Base-by-base conservation (phyloP, 2,888 invertebrate genomes). In the Eristalinus aeneus region DNA sequence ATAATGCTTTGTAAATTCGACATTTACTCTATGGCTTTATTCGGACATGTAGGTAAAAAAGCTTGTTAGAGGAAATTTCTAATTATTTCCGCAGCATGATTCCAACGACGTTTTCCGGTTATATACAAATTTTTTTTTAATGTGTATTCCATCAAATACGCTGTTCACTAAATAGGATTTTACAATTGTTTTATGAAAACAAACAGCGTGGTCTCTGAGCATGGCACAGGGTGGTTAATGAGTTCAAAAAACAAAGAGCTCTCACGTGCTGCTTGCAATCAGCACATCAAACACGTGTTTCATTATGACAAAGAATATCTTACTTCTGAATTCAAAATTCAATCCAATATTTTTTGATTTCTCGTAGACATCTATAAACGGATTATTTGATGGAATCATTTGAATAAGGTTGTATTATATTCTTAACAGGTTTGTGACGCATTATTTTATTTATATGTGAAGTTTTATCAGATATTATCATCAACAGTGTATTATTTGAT, bases 131-230 rank as follows among this genome's bases (percentile, higher is more conserved):
- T 75, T 60, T 69, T 69, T 69, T 22, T 23, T 65, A 65, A 71
- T 54, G 36, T 64, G 31, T 63, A 71, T 67, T 73, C 36, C 61
- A 12, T 61, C 53, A 61, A 12, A 63, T 36, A 31, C 61, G 4
- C 20, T 69, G 31, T 36, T 31, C 9, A 3, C 2, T 56, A 77
- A 81, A 82, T 65, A 60, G 34, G 64, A 77, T 77, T 73, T 74
- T 77, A 82, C 73, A 60, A 77, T 82, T 82, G 77, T 86, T 82
- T 77, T 82, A 86, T 82, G 46, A 86, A 86, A 86, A 86, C 67
- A 86, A 86, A 82, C 86, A 82, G 77, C 86, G 61, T 64, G 82
- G 16, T 73, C 67, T 54, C 60, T 56, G 73, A 68, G 61, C 23
- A 65, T 56, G 3, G 11, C 32, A 34, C 32, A 53, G 60, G 69